Base-by-base conservation (phyloP, 2,113 vertebrate genomes). In the Plestiodon gilberti region DNA sequence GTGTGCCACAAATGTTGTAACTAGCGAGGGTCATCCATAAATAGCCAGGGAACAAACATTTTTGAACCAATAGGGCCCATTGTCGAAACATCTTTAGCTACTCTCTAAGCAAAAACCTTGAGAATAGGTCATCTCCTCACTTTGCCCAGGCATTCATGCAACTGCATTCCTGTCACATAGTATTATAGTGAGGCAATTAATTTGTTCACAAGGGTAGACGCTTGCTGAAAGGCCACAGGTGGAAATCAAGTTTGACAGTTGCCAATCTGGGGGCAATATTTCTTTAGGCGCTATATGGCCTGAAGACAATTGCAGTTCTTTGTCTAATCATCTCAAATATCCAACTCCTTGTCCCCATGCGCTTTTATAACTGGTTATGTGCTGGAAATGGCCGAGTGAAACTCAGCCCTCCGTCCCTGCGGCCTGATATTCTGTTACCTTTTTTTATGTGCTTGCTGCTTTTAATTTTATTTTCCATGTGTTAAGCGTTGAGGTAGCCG, bases 381-480 rank as follows among this genome's bases (percentile, higher is more conserved):
- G 65, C 40, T 55, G 9, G 78, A 64, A 74, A 81, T n/a, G 40
- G 67, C 57, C 74, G 70, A 23, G n/a, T 22, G 65, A 73, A 73
- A 25, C 52, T 71, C 77, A 73, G 22, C 11, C 38, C 71, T 43
- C 25, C n/a, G 10, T 74, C 59, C 70, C n/a, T 75, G 25, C 55
- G 65, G 61, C 22, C 57, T 52, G 65, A 71, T 70, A 55, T 80
- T 48, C 57, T 62, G 4, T 43, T 83, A 62, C 78, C 40, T 81
- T 81, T 81, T 78, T 74, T 30, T 57, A 81, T 30, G n/a, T 13
- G 40, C n/a, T 62, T 73, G 13, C 38, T 79, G 64, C n/a, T 70
- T 74, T 86, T 79, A 25, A 80, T 74, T 86, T 80, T 62, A 62
- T 62, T 73, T 86, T 81, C 78, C 43, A 74, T 81, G 65, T 18